Evolutionary conservation across 2,797 vertebrate species (phyloP).

Genomic region (Lacerta viridis): DNA sequence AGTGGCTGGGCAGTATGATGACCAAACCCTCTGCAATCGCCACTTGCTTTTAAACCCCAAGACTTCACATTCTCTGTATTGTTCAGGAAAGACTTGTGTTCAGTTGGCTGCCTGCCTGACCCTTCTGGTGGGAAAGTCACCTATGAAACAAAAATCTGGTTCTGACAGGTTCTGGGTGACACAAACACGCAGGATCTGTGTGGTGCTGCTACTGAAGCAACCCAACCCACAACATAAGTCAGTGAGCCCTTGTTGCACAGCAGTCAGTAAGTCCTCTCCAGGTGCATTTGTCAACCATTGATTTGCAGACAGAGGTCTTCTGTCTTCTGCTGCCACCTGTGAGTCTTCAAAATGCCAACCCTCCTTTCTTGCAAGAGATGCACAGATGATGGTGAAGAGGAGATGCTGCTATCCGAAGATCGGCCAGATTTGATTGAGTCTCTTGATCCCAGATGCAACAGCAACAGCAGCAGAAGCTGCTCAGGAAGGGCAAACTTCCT

Average conservation of each 20-base stretch:
- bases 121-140: conserved; percentile 19
- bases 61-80: conserved; percentile 1
- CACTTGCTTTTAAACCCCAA: not conserved
- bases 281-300: fast-evolving
- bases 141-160: conserved; percentile 41
- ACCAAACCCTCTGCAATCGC: not conserved
- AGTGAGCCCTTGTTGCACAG: not conserved
- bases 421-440: conserved; percentile 46
- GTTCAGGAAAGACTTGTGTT: not conserved
- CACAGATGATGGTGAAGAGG: not conserved
- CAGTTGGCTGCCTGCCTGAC: not conserved
- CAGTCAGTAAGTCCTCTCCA: not conserved
- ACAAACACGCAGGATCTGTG: not conserved
- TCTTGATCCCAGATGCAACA: conserved; percentile 33
- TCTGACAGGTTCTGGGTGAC: conserved; percentile 26
- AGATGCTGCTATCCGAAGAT: conserved; percentile 50
- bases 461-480: not conserved
- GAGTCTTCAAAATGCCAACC: conserved; percentile 13
- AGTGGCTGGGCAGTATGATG: not conserved
- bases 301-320: not conserved
- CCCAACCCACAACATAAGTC: conserved; percentile 44
- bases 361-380: conserved; percentile 27
- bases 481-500: not conserved
- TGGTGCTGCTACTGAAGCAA: not conserved
- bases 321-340: not conserved